These are phyloP conservation scores for Eristalis arbustorum DNA, from an alignment of 2,888 invertebrate species.

Conservation along the genomic window DNA sequence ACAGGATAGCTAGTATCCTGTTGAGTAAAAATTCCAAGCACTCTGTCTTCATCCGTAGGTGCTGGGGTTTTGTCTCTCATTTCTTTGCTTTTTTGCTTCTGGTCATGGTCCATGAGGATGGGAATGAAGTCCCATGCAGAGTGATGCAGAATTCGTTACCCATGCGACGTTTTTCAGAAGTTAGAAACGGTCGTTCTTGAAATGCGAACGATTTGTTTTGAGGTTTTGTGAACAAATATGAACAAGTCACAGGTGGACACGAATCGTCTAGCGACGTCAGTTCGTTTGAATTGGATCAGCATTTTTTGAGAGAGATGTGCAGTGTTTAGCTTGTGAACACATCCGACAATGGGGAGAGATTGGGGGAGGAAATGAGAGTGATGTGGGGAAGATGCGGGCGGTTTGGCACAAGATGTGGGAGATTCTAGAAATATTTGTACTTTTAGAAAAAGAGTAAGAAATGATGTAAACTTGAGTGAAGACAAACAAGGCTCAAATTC, in stretches of 20 bases:
- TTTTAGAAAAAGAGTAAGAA: too few species aligned
- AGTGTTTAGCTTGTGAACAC: neutral
- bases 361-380: too few species aligned
- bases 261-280: neutral
- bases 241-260: neutral
- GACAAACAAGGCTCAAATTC: too few species aligned
- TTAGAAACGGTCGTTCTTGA: neutral
- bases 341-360: neutral
- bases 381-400: too few species aligned
- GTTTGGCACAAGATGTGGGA: too few species aligned
- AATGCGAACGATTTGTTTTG: neutral
- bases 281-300: neutral
- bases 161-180: neutral
- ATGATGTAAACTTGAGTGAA: too few species aligned
- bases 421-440: too few species aligned
- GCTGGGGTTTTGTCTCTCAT: neutral
- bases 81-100: neutral
- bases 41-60: neutral
- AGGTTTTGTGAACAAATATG: neutral
- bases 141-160: neutral
- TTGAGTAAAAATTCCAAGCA: slow-evolving; percentile 39
- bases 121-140: neutral
- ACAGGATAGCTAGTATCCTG: slow-evolving; percentile 10
- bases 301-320: neutral
- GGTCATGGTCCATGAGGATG: neutral